Base-by-base conservation (phyloP, 23 tunicate genomes). In the Halocynthia roretzi region DNA sequence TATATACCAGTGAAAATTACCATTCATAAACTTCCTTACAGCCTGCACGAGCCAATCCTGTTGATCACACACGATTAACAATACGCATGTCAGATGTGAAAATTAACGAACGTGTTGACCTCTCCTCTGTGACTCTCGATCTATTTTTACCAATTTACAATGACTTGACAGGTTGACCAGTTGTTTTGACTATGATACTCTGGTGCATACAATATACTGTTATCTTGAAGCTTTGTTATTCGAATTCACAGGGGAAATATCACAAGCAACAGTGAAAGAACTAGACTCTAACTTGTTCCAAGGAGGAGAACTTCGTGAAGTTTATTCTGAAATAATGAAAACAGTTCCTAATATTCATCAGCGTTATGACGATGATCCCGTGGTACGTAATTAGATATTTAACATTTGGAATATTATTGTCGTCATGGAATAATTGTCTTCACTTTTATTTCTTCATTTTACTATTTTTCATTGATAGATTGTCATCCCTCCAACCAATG, bases 301-400 rank as follows among this genome's bases (percentile, higher is more conserved):
- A 72, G 90, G 87, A 8, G 83, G 83, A 62, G 97, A 91, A 65
- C 69, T 91, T 6, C 77, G 77, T 66, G 97, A 91, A 71, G 97
- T 91, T 81, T 91, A 85, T 55, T 51, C 52, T 54, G 97, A 91
- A 77, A 91, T 91, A 6, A 85, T 91, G 87, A 85, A 91, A 66
- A 91, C 97, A 15, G 90, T 85, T 51, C 81, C 86, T 7, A 72
- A 91, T 56, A 76, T 65, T 21, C 90, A 91, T 62, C 81, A 85
- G 52, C 71, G 44, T 11, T 81, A 85, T 64, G 90, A 91, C 64
- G 82, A 85, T 67, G 97, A 91, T 71, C 67, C 78, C 5, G 22
- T 82, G 86, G 97, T 91, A 61, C 53, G 83, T 74, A 8, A 68
- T 15, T 15, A 18, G 64, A 60, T 68, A 68, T 68, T 68, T 11